Conservation (phyloP, 2,797 vertebrate species). For the Pseudocheirus occidentalis region DNA sequence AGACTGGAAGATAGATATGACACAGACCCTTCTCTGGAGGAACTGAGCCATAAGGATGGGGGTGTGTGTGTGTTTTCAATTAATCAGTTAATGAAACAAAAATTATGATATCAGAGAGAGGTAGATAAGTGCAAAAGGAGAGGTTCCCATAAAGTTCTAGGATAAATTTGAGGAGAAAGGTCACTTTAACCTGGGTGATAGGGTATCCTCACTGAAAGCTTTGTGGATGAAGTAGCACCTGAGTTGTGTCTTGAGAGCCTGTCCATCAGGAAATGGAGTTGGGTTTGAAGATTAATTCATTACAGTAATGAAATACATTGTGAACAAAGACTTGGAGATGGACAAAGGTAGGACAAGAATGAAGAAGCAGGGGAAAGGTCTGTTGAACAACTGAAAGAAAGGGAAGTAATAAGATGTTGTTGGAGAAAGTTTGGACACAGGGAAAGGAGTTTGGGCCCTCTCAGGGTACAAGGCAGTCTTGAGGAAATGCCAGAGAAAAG, state of each 20-base stretch:
- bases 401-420: not conserved
- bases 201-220: not conserved
- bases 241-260: not conserved
- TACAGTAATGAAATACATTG: not conserved
- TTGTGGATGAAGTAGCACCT: not conserved
- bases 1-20: not conserved
- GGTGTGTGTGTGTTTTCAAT: not conserved
- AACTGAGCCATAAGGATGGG: not conserved
- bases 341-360: not conserved
- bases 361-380: not conserved
- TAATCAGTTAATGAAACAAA: not conserved
- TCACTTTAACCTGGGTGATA: not conserved
- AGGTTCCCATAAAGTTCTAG: not conserved
- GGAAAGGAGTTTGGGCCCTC: not conserved
- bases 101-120: not conserved
- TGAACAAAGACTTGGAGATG: not conserved
- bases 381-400: not conserved
- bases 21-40: not conserved
- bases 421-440: not conserved
- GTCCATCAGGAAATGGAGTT: not conserved
- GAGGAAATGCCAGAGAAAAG: not conserved
- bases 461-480: not conserved
- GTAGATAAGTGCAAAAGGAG: not conserved
- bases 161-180: not conserved
- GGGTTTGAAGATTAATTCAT: not conserved